Base-by-base conservation (phyloP, 1,140 invertebrate species). In the Drosophila pruinosa region DNA sequence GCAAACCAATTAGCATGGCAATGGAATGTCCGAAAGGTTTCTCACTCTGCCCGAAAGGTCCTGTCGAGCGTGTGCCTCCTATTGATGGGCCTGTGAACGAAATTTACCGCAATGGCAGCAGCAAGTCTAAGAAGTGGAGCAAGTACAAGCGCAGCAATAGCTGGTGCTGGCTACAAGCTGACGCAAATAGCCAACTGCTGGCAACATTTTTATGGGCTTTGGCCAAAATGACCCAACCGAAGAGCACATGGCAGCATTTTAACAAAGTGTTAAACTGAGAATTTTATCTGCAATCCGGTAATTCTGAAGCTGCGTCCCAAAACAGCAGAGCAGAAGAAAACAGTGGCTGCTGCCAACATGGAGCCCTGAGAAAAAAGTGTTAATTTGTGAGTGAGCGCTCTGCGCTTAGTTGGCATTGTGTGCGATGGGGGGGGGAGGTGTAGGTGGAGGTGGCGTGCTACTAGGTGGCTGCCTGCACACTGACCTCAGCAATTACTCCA, bases 241-340 rank as follows among this genome's bases (percentile, higher is more conserved):
- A 10, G 43, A 34, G 28, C 54, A 61, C 70, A 73, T 68, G 69
- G 74, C 71, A 64, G 72, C 82, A 88, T 88, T 88, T 85, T 88
- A 88, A 89, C 83, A 89, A 88, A 88, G 78, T 88, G 82, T 88
- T 88, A 88, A 88, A 88, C 78, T 88, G 82, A 88, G 82, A 88
- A 88, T 88, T 88, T 88, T 88, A 88, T 88, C 82, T 89, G 83
- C 82, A 64, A 70, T 88, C 82, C 74, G 78, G 82, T 82, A 86
- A 82, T 77, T 88, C 81, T 64, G 81, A 85, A 68, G 81, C 10
- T 12, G 52, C 8, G n/a, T 8, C 4, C 17, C 28, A 45, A 64
- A 56, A 57, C 14, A 24, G 7, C 21, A 64, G 36, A 36, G 17
- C 28, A 45, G 15, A 57, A 48, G 22, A 39, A 22, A 26, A 65